A percentile compares a stretch with the other conserved stretches of the same genome.
These are phyloP conservation scores for Chrysogorgia sp. DNA, from an alignment of 92 coral and sea anemone genomes.

Conservation along the genomic window DNA sequence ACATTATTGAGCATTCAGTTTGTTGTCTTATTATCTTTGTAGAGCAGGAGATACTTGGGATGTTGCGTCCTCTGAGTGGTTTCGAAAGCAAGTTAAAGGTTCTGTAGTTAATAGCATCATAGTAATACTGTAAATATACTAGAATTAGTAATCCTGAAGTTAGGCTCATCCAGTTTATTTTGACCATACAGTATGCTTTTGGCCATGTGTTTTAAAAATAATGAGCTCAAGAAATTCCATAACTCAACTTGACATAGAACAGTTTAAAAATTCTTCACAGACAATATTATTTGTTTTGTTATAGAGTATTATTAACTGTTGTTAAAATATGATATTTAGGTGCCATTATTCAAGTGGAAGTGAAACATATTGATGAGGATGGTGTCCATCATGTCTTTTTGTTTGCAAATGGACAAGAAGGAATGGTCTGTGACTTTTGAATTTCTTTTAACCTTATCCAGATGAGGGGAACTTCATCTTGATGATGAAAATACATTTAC, in stretches of 20 bases:
- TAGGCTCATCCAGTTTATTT: no score
- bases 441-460: neutral
- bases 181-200: no score
- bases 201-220: no score
- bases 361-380: conserved; percentile 74
- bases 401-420: conserved; percentile 36
- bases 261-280: no score
- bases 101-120: neutral
- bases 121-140: neutral
- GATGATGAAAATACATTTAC: no score
- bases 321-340: no score
- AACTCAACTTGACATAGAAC: no score
- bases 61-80: conserved; percentile 72
- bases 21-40: conserved; percentile 3
- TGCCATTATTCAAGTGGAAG: conserved; percentile 67
- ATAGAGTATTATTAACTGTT: no score
- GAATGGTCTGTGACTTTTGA: conserved; percentile 11
- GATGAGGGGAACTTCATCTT: no score
- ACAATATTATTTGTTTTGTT: no score
- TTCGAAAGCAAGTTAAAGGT: conserved; percentile 69
- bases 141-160: neutral
- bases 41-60: conserved; percentile 81
- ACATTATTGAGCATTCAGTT: no score
- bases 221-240: no score
- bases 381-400: conserved; percentile 77